Evolutionary conservation across 2,113 vertebrate species (phyloP).

Genomic region (Grammomys surdaster): DNA sequence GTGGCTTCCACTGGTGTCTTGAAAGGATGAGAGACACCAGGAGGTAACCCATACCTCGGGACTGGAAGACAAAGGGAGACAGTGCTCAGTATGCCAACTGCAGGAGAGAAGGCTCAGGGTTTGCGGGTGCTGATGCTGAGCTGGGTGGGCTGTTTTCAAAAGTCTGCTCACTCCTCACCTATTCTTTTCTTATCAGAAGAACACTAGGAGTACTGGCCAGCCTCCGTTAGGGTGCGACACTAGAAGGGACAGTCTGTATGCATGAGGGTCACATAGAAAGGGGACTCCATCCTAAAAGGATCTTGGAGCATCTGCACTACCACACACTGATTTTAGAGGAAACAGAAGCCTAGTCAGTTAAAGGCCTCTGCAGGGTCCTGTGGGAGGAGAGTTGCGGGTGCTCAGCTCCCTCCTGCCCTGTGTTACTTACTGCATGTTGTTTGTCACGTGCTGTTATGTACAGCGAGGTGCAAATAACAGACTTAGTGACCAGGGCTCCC

Average conservation of each 20-base stretch:
- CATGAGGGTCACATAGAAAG: background rate
- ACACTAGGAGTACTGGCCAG: background rate
- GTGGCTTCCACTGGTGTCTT: background rate
- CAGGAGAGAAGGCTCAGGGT: background rate
- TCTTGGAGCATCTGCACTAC: background rate
- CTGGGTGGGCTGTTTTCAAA: background rate
- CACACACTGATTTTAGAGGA: background rate
- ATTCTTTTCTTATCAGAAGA: background rate
- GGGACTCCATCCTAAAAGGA: background rate
- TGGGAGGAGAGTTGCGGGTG: background rate
- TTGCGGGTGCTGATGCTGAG: background rate
- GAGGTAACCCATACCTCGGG: background rate
- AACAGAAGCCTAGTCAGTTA: background rate
- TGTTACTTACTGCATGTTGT: rapidly evolving
- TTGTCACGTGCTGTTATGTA: rapidly evolving
- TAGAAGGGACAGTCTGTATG: background rate
- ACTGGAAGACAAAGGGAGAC: background rate
- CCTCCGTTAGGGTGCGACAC: background rate
- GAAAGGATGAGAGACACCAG: background rate
- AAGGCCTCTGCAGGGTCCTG: background rate
- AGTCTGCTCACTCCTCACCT: background rate
- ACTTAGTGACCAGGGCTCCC: background rate
- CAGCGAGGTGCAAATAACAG: background rate
- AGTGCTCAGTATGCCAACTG: background rate
- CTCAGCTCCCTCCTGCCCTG: background rate